Base-by-base conservation (phyloP, 2,888 invertebrate genomes). In the Balanococcus diminutus region DNA sequence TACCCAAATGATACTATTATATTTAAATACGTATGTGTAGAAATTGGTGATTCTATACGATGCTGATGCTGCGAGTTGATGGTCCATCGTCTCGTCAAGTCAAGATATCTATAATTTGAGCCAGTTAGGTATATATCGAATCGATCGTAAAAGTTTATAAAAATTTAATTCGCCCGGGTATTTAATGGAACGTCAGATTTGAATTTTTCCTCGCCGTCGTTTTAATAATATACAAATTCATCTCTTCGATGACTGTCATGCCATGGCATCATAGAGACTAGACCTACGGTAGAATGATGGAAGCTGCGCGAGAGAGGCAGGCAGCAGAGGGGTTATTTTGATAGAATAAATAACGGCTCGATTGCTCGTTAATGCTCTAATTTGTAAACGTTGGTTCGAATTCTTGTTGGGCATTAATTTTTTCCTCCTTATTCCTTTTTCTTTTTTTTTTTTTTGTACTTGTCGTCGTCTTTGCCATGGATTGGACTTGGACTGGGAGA, bases 1-100 rank as follows among this genome's bases (percentile, higher is more conserved):
- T 75, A 75, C 32, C 75, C 75, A 75, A 75, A 75, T 75, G 75
- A 75, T 75, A 75, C 32, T 75, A 75, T 75, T 75, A 75, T 75
- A 75, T 75, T 75, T 75, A 75, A 75, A 75, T 75, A 31, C 61
- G 61, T 46, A 14, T 46, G 36, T 51, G 51, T 67, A 6, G 31
- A 32, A 75, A 75, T 75, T 67, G 61, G 61, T 67, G n/a, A n/a
- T n/a, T n/a, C n/a, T n/a, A n/a, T n/a, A n/a, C n/a, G n/a, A n/a
- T n/a, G n/a, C n/a, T n/a, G n/a, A n/a, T n/a, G n/a, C n/a, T n/a
- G n/a, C 6, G 36, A 8, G 42, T 42, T 42, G 42, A 42, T 42
- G 14, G 42, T 42, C 42, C 14, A 42, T 42, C 16, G 42, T 14
- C 0, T 42, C 0, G 11, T 42, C 42, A n/a, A n/a, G n/a, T n/a